Percentiles rank a stretch among this genome's conserved stretches.
Conservation (phyloP, 1,140 invertebrate genomes). For the Zaprionus inermis region DNA sequence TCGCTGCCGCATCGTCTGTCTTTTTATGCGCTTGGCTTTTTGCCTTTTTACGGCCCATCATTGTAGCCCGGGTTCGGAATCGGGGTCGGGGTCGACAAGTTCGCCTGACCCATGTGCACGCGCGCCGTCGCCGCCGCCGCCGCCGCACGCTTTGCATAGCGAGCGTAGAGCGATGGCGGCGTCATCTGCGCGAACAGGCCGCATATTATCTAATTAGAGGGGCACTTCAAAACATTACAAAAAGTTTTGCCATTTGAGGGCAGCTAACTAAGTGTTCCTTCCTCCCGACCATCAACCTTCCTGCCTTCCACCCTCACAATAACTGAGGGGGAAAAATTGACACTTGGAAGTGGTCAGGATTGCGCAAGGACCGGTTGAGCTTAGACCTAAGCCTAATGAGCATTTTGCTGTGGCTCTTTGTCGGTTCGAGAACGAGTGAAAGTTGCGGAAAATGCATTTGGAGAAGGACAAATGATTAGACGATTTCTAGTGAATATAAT, state of each 20-base stretch:
- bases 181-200: constrained; percentile 67
- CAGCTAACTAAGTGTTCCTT: constrained; percentile 50
- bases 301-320: not conserved
- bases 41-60: constrained; percentile 48
- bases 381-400: constrained; percentile 14
- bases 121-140: not conserved
- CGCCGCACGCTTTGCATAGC: constrained; percentile 65
- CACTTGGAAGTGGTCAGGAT: constrained; percentile 52
- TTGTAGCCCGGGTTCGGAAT: constrained; percentile 24
- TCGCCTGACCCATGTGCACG: not conserved
- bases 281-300: not conserved
- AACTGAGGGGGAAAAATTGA: constrained; percentile 35
- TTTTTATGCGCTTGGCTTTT: constrained; percentile 75
- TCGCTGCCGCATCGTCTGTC: constrained; percentile 48
- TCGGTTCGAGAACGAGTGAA: not conserved
- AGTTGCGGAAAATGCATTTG: not conserved
- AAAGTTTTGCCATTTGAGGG: constrained; percentile 80
- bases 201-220: constrained; percentile 81
- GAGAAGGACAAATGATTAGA: not conserved
- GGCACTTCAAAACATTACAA: constrained; percentile 77
- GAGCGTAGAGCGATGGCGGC: constrained; percentile 36
- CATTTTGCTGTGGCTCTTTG: not conserved
- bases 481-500: not conserved
- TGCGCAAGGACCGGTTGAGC: not conserved
- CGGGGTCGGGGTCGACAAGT: not conserved